These are phyloP conservation scores for Hemicrepidius hirtus DNA, from an alignment of 2,888 invertebrate genomes.

Conservation along the genomic window DNA sequence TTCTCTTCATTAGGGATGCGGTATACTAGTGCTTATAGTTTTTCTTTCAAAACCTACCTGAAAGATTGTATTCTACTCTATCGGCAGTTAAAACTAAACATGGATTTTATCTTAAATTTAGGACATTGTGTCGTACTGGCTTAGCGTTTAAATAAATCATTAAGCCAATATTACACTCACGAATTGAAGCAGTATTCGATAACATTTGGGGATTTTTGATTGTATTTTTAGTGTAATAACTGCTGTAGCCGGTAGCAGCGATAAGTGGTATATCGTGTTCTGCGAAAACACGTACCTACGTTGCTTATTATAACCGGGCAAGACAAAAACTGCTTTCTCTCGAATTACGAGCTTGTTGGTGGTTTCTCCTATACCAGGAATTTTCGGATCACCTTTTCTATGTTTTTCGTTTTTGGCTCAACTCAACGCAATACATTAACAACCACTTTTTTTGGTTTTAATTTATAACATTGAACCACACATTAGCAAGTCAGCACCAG, in stretches of 20 bases:
- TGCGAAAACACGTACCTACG: slow-evolving; percentile 67
- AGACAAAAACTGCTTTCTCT: slow-evolving; percentile 59
- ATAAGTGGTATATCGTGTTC: slow-evolving; percentile 69
- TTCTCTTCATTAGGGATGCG: not conserved
- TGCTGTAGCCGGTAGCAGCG: slow-evolving; percentile 65
- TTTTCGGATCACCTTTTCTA: slow-evolving; percentile 59
- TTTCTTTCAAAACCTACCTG: slow-evolving; percentile 58
- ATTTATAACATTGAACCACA: slow-evolving; percentile 50
- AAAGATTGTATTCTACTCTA: slow-evolving; percentile 64
- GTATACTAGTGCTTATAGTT: slow-evolving; percentile 58
- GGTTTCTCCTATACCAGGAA: slow-evolving; percentile 55
- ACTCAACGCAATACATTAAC: slow-evolving; percentile 46
- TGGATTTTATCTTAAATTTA: slow-evolving; percentile 69
- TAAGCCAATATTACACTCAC: slow-evolving; percentile 55
- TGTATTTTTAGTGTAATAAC: slow-evolving; percentile 60
- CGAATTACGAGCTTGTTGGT: slow-evolving; percentile 60
- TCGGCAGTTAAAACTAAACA: slow-evolving; percentile 67
- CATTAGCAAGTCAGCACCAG: slow-evolving; percentile 36
- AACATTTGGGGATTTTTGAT: slow-evolving; percentile 55
- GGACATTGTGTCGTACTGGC: slow-evolving; percentile 66
- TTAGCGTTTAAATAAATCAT: slow-evolving; percentile 69
- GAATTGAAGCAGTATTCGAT: slow-evolving; percentile 47
- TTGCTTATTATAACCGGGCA: slow-evolving; percentile 64
- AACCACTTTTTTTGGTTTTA: slow-evolving; percentile 56
- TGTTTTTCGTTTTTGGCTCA: slow-evolving; percentile 49